Evolutionary conservation across 2,113 vertebrate genomes (phyloP).

Genomic region (Corythornis vintsioides): DNA sequence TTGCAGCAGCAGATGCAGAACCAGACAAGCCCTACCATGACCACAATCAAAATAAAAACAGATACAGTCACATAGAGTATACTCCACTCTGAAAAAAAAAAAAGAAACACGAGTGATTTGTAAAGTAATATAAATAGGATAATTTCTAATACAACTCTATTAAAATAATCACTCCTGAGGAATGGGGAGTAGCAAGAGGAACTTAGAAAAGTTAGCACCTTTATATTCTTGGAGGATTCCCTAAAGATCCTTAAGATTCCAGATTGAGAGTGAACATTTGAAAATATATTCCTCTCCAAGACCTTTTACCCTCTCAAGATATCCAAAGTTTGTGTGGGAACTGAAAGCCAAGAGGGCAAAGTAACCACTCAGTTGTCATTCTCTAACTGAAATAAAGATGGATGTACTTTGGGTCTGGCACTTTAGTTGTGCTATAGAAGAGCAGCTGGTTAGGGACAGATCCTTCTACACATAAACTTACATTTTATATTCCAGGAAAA

Average conservation of each 20-base stretch:
- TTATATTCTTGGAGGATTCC: background rate
- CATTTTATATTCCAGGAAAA: background rate
- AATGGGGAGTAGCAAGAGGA: background rate
- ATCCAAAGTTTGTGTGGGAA: background rate
- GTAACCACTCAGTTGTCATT: background rate
- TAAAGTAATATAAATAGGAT: background rate
- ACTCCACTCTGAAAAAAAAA: constrained; percentile 85
- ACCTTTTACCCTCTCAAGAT: background rate
- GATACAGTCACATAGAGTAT: constrained; percentile 84
- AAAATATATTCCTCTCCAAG: background rate
- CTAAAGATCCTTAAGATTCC: background rate
- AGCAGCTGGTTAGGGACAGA: background rate
- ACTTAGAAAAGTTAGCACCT: background rate
- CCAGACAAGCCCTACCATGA: constrained; percentile 80
- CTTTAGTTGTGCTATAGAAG: background rate
- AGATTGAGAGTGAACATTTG: background rate
- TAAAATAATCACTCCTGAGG: background rate
- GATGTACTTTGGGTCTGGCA: background rate
- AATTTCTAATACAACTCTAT: background rate
- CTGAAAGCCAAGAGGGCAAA: background rate
- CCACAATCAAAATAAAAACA: constrained; percentile 74
- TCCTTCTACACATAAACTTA: accelerated
- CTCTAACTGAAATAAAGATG: background rate
- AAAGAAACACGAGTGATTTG: background rate
- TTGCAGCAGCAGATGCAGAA: constrained; percentile 86